Conservation (phyloP, 2,797 vertebrate species). For the Coracias cyanogaster region DNA sequence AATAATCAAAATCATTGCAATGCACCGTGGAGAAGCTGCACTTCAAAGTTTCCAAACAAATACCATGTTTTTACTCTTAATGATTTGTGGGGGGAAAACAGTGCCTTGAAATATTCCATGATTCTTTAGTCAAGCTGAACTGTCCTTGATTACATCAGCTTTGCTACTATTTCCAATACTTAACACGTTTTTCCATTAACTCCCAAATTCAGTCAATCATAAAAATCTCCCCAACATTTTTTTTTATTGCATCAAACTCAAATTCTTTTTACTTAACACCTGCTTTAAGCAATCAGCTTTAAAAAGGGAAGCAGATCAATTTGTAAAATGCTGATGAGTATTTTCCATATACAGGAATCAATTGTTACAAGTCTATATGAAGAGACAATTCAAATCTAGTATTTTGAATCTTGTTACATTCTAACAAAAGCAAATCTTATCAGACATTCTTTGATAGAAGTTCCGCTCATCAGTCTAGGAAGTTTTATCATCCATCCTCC, state of each 20-base stretch:
- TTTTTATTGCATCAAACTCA: neutral
- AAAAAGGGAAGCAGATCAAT: neutral
- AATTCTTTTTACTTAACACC: neutral
- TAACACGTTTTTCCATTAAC: neutral
- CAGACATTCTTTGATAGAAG: neutral
- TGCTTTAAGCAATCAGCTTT: neutral
- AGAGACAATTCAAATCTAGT: neutral
- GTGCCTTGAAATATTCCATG: neutral
- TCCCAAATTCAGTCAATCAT: neutral
- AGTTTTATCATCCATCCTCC: neutral
- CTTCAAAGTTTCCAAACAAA: neutral
- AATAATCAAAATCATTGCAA: neutral
- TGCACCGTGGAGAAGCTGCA: neutral
- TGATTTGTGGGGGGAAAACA: neutral
- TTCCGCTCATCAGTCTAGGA: neutral
- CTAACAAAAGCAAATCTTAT: neutral
- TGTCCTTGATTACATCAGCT: neutral
- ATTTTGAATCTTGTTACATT: neutral
- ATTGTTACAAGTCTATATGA: neutral
- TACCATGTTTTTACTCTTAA: neutral
- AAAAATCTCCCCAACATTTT: neutral
- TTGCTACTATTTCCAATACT: neutral
- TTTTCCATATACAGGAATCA: neutral
- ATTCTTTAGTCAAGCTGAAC: neutral
- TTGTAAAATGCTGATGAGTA: neutral